Evolutionary conservation across 2,888 invertebrate genomes (phyloP), one percentile per base, ranked within the genome.

Genomic region (Bimastos eiseni): DNA sequence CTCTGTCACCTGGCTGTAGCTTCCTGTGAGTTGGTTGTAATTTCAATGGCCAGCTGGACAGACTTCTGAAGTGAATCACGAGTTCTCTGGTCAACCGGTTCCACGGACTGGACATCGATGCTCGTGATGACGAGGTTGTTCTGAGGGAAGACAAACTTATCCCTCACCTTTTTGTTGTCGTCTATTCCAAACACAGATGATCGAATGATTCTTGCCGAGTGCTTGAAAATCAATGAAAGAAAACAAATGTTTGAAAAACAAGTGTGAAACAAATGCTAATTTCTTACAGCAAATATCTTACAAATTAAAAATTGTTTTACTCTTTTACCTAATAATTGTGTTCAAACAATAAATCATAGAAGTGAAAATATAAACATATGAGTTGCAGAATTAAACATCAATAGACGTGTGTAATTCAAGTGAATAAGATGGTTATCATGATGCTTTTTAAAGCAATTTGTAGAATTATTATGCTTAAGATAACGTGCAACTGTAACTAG

Each of bases 11-110:
- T 95, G 36, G 96, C 96, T 84, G 95, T 94, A 37, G 96, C 96
- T 93, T 96, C 96, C 93, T 96, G 96, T 21, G 95, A 95, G 93
- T 95, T 95, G 90, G 96, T 96, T 8, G 96, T 96, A 92, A 96
- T 96, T 93, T 96, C 96, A 91, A 96, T 96, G 92, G 96, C 96
- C 88, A 96, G 93, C 92, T 96, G 96, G 21, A 96, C 96, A 70
- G 95, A 95, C 93, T 96, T 96, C 94, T 95, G 95, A 86, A 96
- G 94, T 8, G 96, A 94, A 93, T 96, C 96, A 30, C 96, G 93
- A 3, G 96, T 96, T 41, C 95, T 93, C 93, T 96, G 96, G 93
- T 96, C 96, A 0, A 96, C 96, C 11, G 96, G 96, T 92, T 96
- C 96, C 84, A 96, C 96, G 44, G 95, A 95, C 93, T 96, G 95